phyloP scores from a whole-genome alignment of 2,113 vertebrate species.

The Ageneiosus marmoratus region DNA sequence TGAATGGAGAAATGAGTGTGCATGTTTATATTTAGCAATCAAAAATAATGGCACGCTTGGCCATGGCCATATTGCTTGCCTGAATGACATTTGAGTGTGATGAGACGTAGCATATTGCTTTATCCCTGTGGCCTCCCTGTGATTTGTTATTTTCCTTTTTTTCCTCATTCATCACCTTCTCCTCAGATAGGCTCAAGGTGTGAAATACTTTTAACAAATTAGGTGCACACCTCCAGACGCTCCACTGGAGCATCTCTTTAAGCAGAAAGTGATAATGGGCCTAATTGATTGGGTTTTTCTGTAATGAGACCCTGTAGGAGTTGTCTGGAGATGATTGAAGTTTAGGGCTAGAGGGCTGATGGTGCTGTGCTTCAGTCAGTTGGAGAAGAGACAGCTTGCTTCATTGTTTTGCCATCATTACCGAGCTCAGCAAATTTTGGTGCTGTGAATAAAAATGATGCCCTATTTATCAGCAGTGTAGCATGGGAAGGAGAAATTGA shows the following conservation, averaged over 20 bases:
- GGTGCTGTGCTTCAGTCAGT: slow-evolving; percentile 22
- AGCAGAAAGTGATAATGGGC: slow-evolving; percentile 64
- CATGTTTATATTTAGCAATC: slow-evolving; percentile 20
- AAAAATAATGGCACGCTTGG: slow-evolving; percentile 24
- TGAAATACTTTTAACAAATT: slow-evolving; percentile 65
- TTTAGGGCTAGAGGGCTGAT: slow-evolving; percentile 27
- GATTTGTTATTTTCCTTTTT: slow-evolving; percentile 51
- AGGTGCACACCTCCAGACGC: slow-evolving; percentile 69
- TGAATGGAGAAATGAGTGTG: slow-evolving; percentile 16
- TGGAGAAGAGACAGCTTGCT: not conserved
- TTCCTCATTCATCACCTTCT: slow-evolving; percentile 55
- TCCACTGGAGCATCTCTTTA: slow-evolving; percentile 39
- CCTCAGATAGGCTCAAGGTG: slow-evolving; percentile 48
- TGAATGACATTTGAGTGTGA: slow-evolving; percentile 43
- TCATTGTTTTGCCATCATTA: not conserved
- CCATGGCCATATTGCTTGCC: slow-evolving; percentile 28
- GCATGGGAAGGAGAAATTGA: not conserved
- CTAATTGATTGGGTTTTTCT: slow-evolving; percentile 62
- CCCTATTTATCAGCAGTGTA: not conserved
- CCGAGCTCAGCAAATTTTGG: not conserved
- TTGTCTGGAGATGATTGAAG: slow-evolving; percentile 54
- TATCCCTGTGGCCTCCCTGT: slow-evolving; percentile 48
- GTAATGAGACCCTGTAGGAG: slow-evolving; percentile 65
- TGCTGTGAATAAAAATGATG: not conserved
- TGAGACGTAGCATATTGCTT: slow-evolving; percentile 55